These are phyloP conservation scores for Chrosomus eos DNA, from an alignment of 2,797 vertebrate genomes.

Conservation along the genomic window DNA sequence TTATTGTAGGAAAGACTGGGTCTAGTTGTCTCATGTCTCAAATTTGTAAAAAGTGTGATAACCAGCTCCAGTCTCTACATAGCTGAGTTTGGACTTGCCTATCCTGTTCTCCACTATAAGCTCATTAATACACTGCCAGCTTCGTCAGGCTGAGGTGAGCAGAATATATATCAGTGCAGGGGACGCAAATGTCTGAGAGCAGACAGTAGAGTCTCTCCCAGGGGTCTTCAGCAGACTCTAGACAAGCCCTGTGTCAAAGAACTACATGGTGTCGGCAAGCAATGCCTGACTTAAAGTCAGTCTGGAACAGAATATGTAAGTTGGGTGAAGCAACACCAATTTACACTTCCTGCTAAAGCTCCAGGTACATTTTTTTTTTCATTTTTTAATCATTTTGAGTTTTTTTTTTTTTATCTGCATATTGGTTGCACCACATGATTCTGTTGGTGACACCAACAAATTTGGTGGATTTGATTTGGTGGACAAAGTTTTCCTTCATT, in stretches of 20 bases:
- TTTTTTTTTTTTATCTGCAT: background rate
- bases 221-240: background rate
- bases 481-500: background rate
- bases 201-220: background rate
- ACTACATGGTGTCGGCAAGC: conserved; percentile 18
- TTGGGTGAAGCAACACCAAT: background rate
- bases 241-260: conserved; percentile 26
- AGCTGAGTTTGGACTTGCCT: background rate
- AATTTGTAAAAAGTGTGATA: background rate
- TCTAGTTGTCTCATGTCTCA: too few species aligned
- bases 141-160: conserved; percentile 9
- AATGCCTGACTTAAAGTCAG: background rate
- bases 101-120: background rate
- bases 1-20: background rate
- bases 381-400: background rate
- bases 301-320: background rate
- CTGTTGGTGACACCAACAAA: background rate
- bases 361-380: background rate
- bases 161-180: conserved; percentile 10
- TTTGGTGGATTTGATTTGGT: background rate
- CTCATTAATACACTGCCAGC: conserved; percentile 20
- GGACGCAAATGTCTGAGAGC: background rate
- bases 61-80: background rate
- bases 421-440: background rate
- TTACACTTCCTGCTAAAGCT: background rate